Conservation (phyloP, 1,140 invertebrate genomes). For the Himalopsyche phryganea region DNA sequence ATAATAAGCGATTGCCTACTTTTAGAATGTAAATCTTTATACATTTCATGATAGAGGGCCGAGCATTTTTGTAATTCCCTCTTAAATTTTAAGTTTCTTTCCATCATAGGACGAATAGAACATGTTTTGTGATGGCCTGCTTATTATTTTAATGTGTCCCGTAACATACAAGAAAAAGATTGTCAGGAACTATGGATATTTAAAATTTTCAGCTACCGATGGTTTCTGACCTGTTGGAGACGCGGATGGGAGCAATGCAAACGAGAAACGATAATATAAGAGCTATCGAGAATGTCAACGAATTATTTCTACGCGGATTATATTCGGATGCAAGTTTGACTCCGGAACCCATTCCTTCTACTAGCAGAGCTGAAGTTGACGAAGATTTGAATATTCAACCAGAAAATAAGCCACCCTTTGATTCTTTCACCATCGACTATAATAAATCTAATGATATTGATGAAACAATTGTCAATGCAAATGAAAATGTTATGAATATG, state of each 20-base stretch:
- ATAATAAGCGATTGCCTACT: too few relatives aligned
- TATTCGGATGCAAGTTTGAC: not conserved
- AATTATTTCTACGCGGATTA: conserved; percentile 7
- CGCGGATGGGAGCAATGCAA: conserved; percentile 14
- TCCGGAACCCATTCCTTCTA: not conserved
- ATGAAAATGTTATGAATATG: too few relatives aligned
- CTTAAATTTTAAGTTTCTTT: too few relatives aligned
- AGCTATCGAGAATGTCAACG: conserved; percentile 14
- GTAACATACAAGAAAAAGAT: too few relatives aligned
- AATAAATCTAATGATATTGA: not conserved
- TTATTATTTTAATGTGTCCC: too few relatives aligned
- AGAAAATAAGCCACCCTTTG: not conserved
- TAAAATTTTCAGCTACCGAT: conserved; percentile 14
- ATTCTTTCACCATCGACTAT: not conserved
- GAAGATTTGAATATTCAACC: not conserved
- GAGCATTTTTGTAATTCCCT: too few relatives aligned
- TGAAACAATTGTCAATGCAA: too few relatives aligned
- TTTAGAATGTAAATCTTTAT: too few relatives aligned
- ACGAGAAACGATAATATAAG: conserved; percentile 16
- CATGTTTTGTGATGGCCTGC: too few relatives aligned
- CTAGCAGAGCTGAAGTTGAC: not conserved
- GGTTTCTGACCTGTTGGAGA: conserved; percentile 6
- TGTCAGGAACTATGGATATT: too few relatives aligned
- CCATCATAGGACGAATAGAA: too few relatives aligned
- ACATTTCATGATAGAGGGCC: too few relatives aligned